phyloP scores from a whole-genome alignment of 1,140 invertebrate genomes.

The Globodera rostochiensis region DNA sequence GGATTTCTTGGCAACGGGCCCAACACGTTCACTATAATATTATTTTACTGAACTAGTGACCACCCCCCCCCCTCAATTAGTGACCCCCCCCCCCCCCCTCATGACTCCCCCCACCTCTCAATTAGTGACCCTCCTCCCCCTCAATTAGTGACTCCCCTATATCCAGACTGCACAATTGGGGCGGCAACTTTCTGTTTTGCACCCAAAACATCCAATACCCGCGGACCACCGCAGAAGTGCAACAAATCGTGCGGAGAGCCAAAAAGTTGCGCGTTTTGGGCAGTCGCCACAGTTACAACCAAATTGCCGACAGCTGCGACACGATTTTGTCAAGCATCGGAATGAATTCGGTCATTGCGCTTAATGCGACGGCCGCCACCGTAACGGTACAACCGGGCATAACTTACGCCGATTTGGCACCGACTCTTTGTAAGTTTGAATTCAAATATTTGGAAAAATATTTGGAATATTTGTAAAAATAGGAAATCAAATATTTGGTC shows the following conservation, averaged over 20 bases:
- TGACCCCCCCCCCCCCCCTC: no score
- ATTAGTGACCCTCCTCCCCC: no score
- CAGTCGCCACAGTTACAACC: conserved; percentile 21
- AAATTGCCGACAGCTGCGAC: conserved; percentile 21
- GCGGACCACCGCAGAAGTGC: conserved; percentile 9
- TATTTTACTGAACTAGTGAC: no score
- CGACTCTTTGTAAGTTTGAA: neutral
- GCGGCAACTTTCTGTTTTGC: conserved; percentile 26
- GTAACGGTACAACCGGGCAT: neutral
- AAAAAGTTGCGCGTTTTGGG: conserved; percentile 17
- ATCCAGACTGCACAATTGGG: conserved; percentile 17
- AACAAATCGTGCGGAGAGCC: conserved; percentile 1
- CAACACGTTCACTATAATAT: no score
- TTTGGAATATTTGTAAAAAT: no score
- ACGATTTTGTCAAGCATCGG: conserved; percentile 6
- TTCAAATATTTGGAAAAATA: no score
- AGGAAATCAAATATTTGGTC: no score
- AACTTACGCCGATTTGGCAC: conserved; percentile 30
- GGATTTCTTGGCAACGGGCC: no score
- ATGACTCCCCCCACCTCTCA: no score
- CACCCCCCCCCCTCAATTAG: no score
- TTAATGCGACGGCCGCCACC: neutral
- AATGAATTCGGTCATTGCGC: conserved; percentile 12
- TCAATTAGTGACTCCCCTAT: no score
- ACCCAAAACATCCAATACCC: conserved; percentile 21